Percentiles rank a stretch among this genome's conserved stretches.
Conservation (phyloP, 2,113 vertebrate genomes). For the Tauraco erythrolophus region DNA sequence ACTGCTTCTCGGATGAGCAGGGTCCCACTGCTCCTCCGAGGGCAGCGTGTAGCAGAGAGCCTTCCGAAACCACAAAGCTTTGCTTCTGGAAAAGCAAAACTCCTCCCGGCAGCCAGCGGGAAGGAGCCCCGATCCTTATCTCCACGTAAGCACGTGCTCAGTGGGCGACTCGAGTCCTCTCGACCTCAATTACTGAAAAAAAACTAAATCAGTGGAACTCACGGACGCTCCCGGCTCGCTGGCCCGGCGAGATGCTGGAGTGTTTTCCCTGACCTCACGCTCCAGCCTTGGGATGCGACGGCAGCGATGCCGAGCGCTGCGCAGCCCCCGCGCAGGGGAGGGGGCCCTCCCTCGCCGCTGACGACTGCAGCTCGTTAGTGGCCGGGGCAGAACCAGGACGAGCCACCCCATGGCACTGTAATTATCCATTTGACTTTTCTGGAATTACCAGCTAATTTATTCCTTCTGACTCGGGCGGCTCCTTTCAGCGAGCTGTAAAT, state of each 20-base stretch:
- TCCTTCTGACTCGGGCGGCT: background rate
- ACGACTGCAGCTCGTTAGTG: rapidly evolving
- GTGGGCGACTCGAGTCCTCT: background rate
- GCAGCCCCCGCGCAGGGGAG: rapidly evolving
- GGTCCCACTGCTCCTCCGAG: rapidly evolving
- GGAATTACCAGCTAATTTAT: background rate
- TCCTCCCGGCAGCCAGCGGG: background rate
- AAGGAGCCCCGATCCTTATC: background rate
- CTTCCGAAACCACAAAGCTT: rapidly evolving
- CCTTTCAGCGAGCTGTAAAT: slow-evolving; percentile 1
- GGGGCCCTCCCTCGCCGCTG: no score
- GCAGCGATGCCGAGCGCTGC: background rate
- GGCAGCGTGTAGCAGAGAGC: background rate
- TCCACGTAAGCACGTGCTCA: background rate
- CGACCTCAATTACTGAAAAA: background rate
- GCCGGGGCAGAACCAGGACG: background rate
- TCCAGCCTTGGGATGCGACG: background rate
- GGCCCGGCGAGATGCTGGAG: rapidly evolving
- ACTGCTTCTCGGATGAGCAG: background rate
- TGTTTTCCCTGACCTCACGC: rapidly evolving
- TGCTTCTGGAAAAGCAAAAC: background rate
- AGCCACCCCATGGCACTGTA: background rate
- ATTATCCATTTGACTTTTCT: background rate
- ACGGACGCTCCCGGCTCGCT: background rate
- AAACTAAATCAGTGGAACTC: background rate